phyloP scores from a whole-genome alignment of 2,888 invertebrate species.

The Imbricaverruca yamaguchii region DNA sequence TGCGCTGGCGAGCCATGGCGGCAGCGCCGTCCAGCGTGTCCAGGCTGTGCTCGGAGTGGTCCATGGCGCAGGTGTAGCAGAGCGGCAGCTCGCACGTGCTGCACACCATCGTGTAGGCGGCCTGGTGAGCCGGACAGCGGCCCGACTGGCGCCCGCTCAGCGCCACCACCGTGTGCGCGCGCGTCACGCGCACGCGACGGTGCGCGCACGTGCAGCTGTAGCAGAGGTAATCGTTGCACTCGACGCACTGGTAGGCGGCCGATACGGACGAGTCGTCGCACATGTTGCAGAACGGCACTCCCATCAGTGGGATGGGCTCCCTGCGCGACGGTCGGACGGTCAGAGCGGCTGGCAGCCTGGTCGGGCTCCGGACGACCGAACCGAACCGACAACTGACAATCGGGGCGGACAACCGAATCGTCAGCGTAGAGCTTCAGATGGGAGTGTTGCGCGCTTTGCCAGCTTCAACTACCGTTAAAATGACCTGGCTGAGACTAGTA shows the following conservation, averaged over 20 bases:
- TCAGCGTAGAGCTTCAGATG: too few species aligned
- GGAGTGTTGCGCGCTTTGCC: too few species aligned
- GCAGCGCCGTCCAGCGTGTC: conserved; percentile 11
- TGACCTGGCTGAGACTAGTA: too few species aligned
- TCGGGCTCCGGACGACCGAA: too few species aligned
- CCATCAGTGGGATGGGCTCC: neutral
- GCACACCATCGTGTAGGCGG: conserved; percentile 15
- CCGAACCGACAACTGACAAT: too few species aligned
- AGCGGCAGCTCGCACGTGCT: conserved; percentile 20
- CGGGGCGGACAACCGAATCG: too few species aligned
- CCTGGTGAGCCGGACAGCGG: neutral
- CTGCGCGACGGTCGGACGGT: neutral
- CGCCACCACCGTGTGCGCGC: neutral
- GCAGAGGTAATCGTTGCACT: conserved; percentile 15
- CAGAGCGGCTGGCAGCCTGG: too few species aligned
- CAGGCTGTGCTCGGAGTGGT: conserved; percentile 19
- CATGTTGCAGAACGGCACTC: neutral
- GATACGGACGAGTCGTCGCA: conserved; percentile 10
- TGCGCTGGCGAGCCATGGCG: neutral
- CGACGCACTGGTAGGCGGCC: conserved; percentile 5
- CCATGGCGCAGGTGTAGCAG: conserved; percentile 19
- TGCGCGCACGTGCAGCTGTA: conserved; percentile 4
- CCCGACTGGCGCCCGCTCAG: neutral
- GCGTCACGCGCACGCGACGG: neutral
- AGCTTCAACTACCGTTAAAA: too few species aligned